Percentiles rank a stretch among this genome's conserved stretches.
Evolutionary conservation across 2,113 vertebrate genomes (phyloP).

Genomic region (Tachycineta bicolor): DNA sequence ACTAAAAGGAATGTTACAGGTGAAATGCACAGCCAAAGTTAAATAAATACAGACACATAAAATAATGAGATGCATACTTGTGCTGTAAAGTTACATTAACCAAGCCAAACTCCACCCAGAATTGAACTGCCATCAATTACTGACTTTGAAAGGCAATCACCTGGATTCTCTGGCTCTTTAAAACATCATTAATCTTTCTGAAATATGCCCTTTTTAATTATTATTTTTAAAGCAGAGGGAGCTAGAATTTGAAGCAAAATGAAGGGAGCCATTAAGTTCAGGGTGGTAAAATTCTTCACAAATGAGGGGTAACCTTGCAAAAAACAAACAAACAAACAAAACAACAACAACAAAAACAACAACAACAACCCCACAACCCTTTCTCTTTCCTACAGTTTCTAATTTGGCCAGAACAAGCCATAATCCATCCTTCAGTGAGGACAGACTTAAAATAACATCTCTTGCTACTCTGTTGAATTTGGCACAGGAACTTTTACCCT

Average conservation of each 20-base stretch:
- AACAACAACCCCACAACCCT: not conserved
- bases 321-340: not conserved
- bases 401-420: not conserved
- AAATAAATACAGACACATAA: not conserved
- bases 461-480: not conserved
- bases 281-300: not conserved
- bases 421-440: not conserved
- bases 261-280: not conserved
- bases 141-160: not conserved
- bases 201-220: not conserved
- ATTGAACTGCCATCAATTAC: not conserved
- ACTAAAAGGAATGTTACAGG: not conserved
- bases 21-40: not conserved
- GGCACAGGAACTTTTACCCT: not conserved
- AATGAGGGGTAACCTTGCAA: not conserved
- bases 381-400: not conserved
- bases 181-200: not conserved
- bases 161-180: not conserved
- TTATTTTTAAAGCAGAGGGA: not conserved
- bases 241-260: not conserved
- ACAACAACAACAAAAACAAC: no score
- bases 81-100: not conserved
- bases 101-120: not conserved
- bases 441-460: not conserved
- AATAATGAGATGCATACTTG: slow-evolving; percentile 9